Percentiles rank a stretch among this genome's conserved stretches.
Evolutionary conservation across 2,888 invertebrate species (phyloP).

Genomic region (Ophion slaviceki): DNA sequence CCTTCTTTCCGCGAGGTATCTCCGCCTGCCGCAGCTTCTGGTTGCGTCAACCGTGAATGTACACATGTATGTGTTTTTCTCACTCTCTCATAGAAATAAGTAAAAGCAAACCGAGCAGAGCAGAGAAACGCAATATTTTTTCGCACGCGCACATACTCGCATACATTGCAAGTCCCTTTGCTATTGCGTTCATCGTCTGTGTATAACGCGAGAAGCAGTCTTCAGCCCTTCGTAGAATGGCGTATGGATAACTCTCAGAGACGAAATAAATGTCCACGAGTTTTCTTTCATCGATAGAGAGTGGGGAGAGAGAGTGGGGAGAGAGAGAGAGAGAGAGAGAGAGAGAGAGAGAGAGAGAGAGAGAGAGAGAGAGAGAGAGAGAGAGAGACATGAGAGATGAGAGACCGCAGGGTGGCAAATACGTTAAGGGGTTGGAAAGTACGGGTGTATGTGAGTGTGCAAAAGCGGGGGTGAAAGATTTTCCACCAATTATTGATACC

Average conservation of each 20-base stretch:
- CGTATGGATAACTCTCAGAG: conserved; percentile 62
- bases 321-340: conserved; percentile 11
- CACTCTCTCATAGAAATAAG: conserved; percentile 74
- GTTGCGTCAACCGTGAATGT: conserved; percentile 47
- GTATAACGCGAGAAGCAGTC: conserved; percentile 20
- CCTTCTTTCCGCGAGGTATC: conserved; percentile 37
- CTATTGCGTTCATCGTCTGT: conserved; percentile 28
- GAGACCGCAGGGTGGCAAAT: conserved; percentile 52
- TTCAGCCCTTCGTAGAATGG: neutral
- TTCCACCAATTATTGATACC: conserved; percentile 82
- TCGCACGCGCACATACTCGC: neutral
- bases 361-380: conserved; percentile 64
- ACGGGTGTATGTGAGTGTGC: conserved; percentile 21
- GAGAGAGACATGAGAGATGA: neutral
- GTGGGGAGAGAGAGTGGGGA: conserved; percentile 12
- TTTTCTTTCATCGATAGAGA: conserved; percentile 70
- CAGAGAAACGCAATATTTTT: conserved; percentile 62
- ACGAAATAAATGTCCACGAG: conserved; percentile 77
- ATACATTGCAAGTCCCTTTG: conserved; percentile 19
- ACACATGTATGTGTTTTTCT: conserved; percentile 42
- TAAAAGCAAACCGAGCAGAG: conserved; percentile 74
- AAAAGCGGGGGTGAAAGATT: conserved; percentile 75
- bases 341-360: conserved; percentile 27
- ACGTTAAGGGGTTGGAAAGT: conserved; percentile 47
- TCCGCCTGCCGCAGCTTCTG: conserved; percentile 46